A percentile compares a stretch with the other conserved stretches of the same genome.
These are phyloP conservation scores for Latrodectus elegans DNA, from an alignment of 2,888 invertebrate genomes.

Conservation along the genomic window DNA sequence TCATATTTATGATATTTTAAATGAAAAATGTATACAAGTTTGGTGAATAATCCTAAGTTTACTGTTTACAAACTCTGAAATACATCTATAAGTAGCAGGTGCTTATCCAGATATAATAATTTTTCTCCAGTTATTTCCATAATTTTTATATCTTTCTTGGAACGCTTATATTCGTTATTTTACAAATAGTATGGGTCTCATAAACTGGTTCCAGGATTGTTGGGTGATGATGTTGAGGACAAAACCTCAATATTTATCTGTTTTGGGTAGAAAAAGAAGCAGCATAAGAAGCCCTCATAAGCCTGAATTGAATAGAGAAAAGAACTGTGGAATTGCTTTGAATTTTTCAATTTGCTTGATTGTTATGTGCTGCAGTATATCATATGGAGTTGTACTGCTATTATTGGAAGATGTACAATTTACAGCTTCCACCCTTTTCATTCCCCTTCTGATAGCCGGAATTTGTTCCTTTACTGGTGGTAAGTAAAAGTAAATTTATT, in stretches of 20 bases:
- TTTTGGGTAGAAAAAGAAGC: slow-evolving; percentile 43
- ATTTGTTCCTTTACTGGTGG: slow-evolving; percentile 38
- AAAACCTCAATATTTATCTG: slow-evolving; percentile 50
- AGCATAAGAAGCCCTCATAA: slow-evolving; percentile 42
- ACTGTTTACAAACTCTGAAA: too few species aligned
- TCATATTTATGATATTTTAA: too few species aligned
- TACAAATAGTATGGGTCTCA: slow-evolving; percentile 27
- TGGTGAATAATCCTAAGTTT: too few species aligned
- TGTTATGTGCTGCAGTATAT: slow-evolving; percentile 42
- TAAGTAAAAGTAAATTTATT: slow-evolving; percentile 9
- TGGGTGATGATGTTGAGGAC: slow-evolving; percentile 60
- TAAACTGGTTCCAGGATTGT: slow-evolving; percentile 35
- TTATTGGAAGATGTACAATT: slow-evolving; percentile 7
- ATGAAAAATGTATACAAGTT: too few species aligned
- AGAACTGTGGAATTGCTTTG: neutral
- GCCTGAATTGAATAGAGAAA: neutral
- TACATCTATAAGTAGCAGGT: too few species aligned
- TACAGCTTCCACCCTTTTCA: slow-evolving; percentile 16
- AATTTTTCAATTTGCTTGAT: slow-evolving; percentile 18
- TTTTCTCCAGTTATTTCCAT: too few species aligned
- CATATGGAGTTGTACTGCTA: slow-evolving; percentile 42
- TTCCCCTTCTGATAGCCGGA: slow-evolving; percentile 38
- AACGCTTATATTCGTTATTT: too few species aligned
- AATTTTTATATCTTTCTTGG: too few species aligned
- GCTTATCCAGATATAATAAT: too few species aligned